phyloP scores from a whole-genome alignment of 2,113 vertebrate genomes.

The Plotosus lineatus region DNA sequence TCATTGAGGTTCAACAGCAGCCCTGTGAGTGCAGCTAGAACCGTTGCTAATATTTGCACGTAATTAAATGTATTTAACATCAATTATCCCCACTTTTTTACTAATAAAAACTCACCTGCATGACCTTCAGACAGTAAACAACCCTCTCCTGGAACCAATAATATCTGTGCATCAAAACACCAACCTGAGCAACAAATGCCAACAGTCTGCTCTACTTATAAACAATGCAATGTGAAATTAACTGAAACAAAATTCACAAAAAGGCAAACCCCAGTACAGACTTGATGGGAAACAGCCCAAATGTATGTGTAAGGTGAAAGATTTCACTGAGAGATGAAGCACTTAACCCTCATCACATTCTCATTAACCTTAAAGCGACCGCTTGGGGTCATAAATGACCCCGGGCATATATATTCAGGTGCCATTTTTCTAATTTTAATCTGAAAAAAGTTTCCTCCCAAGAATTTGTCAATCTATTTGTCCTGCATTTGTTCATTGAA shows the following conservation, averaged over 20 bases:
- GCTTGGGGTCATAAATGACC: no score
- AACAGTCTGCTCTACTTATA: neutral
- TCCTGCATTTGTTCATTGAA: no score
- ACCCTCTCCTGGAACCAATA: neutral
- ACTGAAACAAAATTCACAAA: constrained; percentile 7
- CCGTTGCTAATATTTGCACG: neutral
- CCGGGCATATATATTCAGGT: no score
- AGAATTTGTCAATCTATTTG: no score
- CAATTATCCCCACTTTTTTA: neutral
- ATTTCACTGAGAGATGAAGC: neutral
- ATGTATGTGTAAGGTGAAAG: neutral
- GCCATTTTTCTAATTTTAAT: no score
- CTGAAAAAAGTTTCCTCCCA: no score
- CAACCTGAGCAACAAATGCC: neutral
- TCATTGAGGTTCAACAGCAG: neutral
- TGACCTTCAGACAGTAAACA: neutral
- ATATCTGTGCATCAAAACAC: neutral
- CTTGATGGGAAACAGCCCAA: neutral
- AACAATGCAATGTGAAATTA: neutral
- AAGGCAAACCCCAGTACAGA: neutral
- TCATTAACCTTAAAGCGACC: no score
- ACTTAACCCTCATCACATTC: no score
- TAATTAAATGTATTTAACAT: neutral
- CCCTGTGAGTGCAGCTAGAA: neutral
- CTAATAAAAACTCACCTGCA: neutral